Percentiles rank a stretch among this genome's conserved stretches.
These are phyloP conservation scores for Probosciger aterrimus DNA, from an alignment of 2,113 vertebrate genomes.

Conservation along the genomic window DNA sequence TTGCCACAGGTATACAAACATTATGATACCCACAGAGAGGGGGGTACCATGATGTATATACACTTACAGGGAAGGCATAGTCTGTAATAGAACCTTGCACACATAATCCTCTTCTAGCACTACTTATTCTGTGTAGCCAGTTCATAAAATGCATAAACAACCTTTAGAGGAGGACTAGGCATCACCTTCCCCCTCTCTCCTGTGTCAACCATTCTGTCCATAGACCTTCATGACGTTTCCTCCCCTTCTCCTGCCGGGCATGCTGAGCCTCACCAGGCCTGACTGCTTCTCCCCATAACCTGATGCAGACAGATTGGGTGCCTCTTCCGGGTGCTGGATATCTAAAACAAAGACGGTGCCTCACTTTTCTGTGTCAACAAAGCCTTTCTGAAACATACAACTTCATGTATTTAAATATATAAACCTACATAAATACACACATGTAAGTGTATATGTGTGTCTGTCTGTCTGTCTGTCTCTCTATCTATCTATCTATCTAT, in stretches of 20 bases:
- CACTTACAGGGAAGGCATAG: neutral
- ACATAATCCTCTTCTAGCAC: neutral
- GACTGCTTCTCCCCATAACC: neutral
- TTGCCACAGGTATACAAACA: neutral
- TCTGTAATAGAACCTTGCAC: neutral
- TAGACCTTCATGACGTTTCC: neutral
- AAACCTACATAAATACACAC: neutral
- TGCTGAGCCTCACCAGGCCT: neutral
- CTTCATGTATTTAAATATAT: neutral
- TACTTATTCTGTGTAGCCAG: neutral
- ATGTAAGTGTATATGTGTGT: neutral
- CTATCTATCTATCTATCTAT: neutral
- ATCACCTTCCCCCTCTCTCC: neutral
- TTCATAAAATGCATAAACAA: neutral
- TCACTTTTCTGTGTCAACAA: neutral
- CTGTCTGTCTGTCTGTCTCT: neutral
- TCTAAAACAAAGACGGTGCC: neutral
- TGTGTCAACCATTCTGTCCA: neutral
- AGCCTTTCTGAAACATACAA: neutral
- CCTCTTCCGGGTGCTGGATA: neutral
- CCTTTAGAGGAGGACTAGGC: neutral
- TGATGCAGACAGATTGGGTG: no score
- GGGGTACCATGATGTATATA: neutral
- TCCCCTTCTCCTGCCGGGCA: accelerated
- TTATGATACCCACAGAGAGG: neutral